Percentiles rank a stretch among this genome's conserved stretches.
Conservation (phyloP, 2,113 vertebrate genomes). For the Hippocampus zosterae region DNA sequence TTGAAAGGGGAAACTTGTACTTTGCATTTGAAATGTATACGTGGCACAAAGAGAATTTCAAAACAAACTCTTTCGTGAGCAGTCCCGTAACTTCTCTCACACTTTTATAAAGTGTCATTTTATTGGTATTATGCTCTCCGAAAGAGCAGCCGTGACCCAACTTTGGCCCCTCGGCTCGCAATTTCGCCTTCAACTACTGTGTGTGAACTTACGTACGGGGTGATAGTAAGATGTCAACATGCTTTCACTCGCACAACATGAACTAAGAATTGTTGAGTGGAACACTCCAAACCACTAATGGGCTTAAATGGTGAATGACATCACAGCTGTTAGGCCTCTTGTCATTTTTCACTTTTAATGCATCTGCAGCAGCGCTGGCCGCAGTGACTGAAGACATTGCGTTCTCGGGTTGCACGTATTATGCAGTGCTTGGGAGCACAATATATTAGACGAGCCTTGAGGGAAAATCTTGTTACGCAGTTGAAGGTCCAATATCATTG, state of each 20-base stretch:
- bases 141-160: slow-evolving; percentile 37
- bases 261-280: slow-evolving; percentile 40
- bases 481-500: neutral
- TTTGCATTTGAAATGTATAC: neutral
- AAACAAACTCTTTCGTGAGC: too few relatives aligned
- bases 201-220: slow-evolving; percentile 47
- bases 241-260: slow-evolving; percentile 32
- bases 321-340: slow-evolving; percentile 53
- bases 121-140: neutral
- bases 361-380: neutral
- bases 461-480: neutral
- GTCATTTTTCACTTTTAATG: slow-evolving; percentile 39
- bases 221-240: slow-evolving; percentile 56
- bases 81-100: neutral
- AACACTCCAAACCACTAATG: slow-evolving; percentile 60
- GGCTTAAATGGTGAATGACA: slow-evolving; percentile 49
- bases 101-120: neutral
- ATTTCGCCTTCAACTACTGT: slow-evolving; percentile 41
- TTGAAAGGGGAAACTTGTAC: neutral
- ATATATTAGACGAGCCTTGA: neutral
- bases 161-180: slow-evolving; percentile 34
- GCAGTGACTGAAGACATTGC: neutral
- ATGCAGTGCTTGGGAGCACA: slow-evolving; percentile 5
- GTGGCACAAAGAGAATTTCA: too few relatives aligned
- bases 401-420: slow-evolving; percentile 16